Base-by-base conservation (phyloP, 2,797 vertebrate species). In the Xiphorhynchus erythropygius region DNA sequence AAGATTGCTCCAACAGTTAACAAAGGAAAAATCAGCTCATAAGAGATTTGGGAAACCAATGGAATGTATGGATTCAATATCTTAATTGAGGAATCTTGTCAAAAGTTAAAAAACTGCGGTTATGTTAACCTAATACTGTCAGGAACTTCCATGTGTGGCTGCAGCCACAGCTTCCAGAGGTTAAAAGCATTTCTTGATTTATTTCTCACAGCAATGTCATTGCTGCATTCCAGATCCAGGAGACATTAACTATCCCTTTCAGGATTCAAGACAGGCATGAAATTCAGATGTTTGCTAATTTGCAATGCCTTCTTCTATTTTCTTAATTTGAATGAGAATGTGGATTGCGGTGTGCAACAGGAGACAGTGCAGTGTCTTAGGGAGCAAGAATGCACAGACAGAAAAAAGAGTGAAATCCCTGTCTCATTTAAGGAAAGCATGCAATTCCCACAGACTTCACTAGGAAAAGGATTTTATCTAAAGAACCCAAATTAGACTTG, bases 231-330 rank as follows among this genome's bases (percentile, higher is more conserved):
- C 74, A 93, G 84, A 93, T 50, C 22, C 42, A 92, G 84, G 35
- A 87, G 53, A 19, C 81, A 94, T 85, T 80, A 82, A 69, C 44
- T 73, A 59, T 23, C 12, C 81, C 49, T 76, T 95, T 96, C 88
- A 94, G 70, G 67, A 64, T 33, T 84, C 55, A 39, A 86, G 42
- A 64, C 33, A 94, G 71, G 75, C 87, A 96, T 70, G 88, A 95
- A 97, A 91, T 92, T 70, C 93, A 97, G 94, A 95, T 87, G 83
- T 94, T 92, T 96, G 89, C 42, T 84, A 69, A 95, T 90, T 90
- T 89, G 79, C 80, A 91, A 81, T 59, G 75, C 37, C 44, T 84
- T 76, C 79, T 76, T 86, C 4, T 64, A 56, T 77, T 91, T 68
- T 87, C 57, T 64, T 41, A 84, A 41, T 85, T 37, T 50, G 65